Evolutionary conservation across 2,797 vertebrate genomes (phyloP).

Genomic region (Syngnathus rostellatus): DNA sequence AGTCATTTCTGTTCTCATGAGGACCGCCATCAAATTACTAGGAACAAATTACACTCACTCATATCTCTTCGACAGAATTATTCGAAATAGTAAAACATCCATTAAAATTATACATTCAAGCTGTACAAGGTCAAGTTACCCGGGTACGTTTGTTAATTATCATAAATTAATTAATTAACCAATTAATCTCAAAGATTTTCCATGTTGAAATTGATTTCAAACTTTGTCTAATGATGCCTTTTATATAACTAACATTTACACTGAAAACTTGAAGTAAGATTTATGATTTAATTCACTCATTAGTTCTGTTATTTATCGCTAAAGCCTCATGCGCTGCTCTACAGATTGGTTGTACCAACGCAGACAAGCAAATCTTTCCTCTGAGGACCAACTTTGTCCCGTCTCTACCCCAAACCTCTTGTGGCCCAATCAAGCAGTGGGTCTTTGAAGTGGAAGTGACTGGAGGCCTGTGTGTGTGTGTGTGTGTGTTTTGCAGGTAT

Average conservation of each 20-base stretch:
- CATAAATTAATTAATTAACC: not conserved
- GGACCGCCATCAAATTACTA: conserved; percentile 10
- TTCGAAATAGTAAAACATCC: not conserved
- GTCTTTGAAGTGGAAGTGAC: conserved; percentile 53
- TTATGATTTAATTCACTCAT: not conserved
- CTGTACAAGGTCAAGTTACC: not conserved
- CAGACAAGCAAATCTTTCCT: conserved; percentile 26
- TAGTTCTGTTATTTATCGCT: conserved; percentile 1
- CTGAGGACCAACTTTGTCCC: conserved; percentile 39
- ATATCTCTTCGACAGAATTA: not conserved
- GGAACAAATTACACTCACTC: conserved; percentile 2
- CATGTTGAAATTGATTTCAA: not conserved
- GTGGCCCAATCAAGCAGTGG: conserved; percentile 50
- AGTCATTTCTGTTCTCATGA: conserved; percentile 12
- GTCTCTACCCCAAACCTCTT: conserved; percentile 49
- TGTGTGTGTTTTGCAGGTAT: conserved; percentile 11
- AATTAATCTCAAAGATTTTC: not conserved
- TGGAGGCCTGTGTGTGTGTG: conserved; percentile 26
- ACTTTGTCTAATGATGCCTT: not conserved
- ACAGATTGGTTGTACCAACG: conserved; percentile 6
- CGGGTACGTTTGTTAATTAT: not conserved
- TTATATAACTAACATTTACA: conserved; percentile 4
- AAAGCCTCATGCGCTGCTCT: conserved; percentile 6
- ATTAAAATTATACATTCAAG: not conserved
- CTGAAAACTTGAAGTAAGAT: not conserved